Evolutionary conservation across 2,888 invertebrate species (phyloP).

Genomic region (Lithophane ornitopus): DNA sequence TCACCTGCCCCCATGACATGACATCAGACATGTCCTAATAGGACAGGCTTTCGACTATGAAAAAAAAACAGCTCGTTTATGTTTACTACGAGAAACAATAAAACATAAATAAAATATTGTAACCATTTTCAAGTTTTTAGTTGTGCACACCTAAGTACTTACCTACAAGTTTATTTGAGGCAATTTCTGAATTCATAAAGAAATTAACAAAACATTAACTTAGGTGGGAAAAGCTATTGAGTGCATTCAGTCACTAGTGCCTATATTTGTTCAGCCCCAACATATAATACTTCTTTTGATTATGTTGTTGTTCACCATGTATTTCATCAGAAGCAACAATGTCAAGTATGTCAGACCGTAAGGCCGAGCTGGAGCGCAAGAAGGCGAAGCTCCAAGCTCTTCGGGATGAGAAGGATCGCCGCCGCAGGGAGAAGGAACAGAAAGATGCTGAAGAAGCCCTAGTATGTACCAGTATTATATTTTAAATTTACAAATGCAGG

Average conservation of each 20-base stretch:
- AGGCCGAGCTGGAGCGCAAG: slow-evolving; percentile 97
- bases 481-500: background rate
- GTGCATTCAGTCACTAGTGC: too few species aligned
- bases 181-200: background rate
- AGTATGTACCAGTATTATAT: slow-evolving; percentile 69
- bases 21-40: slow-evolving; percentile 72
- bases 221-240: background rate
- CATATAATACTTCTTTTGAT: background rate
- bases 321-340: slow-evolving; percentile 68
- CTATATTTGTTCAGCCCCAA: background rate
- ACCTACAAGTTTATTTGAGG: background rate
- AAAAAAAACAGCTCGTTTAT: background rate
- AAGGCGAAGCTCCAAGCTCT: slow-evolving; percentile 97
- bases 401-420: slow-evolving; percentile 96
- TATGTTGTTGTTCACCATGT: background rate
- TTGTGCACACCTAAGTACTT: background rate
- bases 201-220: background rate
- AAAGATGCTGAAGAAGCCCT: slow-evolving; percentile 95
- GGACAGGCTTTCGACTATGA: slow-evolving; percentile 13
- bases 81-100: background rate
- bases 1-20: slow-evolving; percentile 64
- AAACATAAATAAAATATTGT: background rate
- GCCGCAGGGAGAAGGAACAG: slow-evolving; percentile 95
- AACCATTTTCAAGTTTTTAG: background rate
- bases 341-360: slow-evolving; percentile 95